Evolutionary conservation across 92 coral and sea anemone species (phyloP).

Genomic region (Diadumene lineata): DNA sequence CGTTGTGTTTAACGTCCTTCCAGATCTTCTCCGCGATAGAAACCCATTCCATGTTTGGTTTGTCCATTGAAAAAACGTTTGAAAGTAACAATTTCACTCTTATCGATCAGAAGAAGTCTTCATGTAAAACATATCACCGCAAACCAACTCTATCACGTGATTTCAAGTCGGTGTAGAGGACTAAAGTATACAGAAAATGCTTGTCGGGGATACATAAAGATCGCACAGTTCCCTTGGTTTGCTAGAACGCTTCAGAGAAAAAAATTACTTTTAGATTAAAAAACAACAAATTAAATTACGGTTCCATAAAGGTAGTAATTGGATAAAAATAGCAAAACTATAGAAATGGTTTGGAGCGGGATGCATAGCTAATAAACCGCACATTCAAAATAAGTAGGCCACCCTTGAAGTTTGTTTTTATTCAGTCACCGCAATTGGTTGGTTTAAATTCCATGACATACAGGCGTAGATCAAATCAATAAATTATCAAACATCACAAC

Average conservation of each 20-base stretch:
- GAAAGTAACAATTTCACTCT: too few species aligned
- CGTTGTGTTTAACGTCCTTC: constrained; percentile 27
- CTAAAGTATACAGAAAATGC: too few species aligned
- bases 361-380: constrained; percentile 21
- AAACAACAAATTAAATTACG: not conserved
- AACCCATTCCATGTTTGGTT: constrained; percentile 34
- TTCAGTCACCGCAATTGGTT: constrained; percentile 28
- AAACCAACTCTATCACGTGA: not conserved
- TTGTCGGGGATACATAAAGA: too few species aligned
- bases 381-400: constrained; percentile 10
- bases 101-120: not conserved
- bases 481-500: constrained; percentile 2
- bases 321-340: constrained; percentile 5
- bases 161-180: too few species aligned
- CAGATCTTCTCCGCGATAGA: constrained; percentile 47
- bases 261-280: not conserved
- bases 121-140: not conserved
- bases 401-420: not conserved
- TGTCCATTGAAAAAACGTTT: not conserved
- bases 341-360: not conserved
- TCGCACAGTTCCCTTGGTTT: too few species aligned
- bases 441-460: not conserved
- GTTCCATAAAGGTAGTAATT: not conserved
- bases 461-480: constrained; percentile 22
- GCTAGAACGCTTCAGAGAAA: not conserved